Evolutionary conservation across 2,797 vertebrate species (phyloP).

Genomic region (Enteromius thamalakanensis): DNA sequence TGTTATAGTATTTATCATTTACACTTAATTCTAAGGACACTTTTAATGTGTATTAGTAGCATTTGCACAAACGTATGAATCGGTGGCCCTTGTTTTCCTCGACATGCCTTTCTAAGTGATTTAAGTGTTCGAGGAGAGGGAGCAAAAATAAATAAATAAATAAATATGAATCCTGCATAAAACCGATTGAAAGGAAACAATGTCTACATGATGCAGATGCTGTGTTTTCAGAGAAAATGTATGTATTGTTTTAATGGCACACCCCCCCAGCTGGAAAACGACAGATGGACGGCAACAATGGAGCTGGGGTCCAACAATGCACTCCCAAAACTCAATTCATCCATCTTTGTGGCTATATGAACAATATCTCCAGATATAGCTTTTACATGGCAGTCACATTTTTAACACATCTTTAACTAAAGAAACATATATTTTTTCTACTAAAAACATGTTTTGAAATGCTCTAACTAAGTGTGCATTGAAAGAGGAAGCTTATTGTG

Average conservation of each 20-base stretch:
- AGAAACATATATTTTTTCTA: not conserved
- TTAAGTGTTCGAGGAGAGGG: not conserved
- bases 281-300: slow-evolving; percentile 43
- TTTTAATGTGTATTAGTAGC: not conserved
- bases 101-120: not conserved
- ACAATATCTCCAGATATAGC: not conserved
- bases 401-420: not conserved
- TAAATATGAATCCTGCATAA: not conserved
- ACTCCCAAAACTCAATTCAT: slow-evolving; percentile 11
- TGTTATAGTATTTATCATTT: not conserved
- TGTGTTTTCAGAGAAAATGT: not conserved
- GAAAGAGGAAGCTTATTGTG: not conserved
- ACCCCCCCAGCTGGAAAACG: slow-evolving; percentile 19
- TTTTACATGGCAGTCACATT: not conserved
- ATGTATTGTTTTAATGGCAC: slow-evolving; percentile 27
- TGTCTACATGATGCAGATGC: not conserved
- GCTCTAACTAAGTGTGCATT: not conserved
- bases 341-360: slow-evolving; percentile 5
- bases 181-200: not conserved
- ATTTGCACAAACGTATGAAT: not conserved
- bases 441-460: not conserved
- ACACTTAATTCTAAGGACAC: not conserved
- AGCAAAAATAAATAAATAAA: not conserved
- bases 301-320: slow-evolving; percentile 36
- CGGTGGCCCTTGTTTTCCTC: not conserved